phyloP scores from a whole-genome alignment of 2,797 vertebrate genomes.

The Hoplostethus atlanticus region DNA sequence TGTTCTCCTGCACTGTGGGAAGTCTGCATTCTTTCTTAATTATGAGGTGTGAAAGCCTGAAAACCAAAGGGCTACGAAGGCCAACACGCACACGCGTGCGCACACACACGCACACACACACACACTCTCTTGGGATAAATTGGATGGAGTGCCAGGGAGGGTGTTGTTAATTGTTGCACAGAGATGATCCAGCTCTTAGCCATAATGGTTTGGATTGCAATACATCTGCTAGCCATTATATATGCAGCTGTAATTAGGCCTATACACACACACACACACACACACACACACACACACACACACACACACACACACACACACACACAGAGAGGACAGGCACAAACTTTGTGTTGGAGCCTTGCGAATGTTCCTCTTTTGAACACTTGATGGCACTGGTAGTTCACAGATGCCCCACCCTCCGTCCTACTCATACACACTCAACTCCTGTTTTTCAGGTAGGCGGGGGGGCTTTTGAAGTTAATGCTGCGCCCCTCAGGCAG shows the following conservation, averaged over 20 bases:
- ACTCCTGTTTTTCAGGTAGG: constrained; percentile 61
- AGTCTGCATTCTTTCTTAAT: constrained; percentile 78
- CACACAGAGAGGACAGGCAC: constrained; percentile 27
- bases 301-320: constrained; percentile 33
- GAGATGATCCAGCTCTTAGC: constrained; percentile 61
- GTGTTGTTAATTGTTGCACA: constrained; percentile 54
- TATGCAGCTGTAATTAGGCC: constrained; percentile 61
- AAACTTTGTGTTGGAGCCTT: constrained; percentile 26
- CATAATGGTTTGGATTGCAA: constrained; percentile 49
- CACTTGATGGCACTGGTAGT: constrained; percentile 76
- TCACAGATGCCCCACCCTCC: constrained; percentile 52
- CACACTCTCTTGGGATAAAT: constrained; percentile 35
- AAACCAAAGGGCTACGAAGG: constrained; percentile 68
- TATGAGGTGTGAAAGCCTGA: constrained; percentile 82
- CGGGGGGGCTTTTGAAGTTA: constrained; percentile 72
- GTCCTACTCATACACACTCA: constrained; percentile 41
- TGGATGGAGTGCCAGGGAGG: constrained; percentile 48
- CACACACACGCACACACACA: constrained; percentile 17
- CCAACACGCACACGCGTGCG: constrained; percentile 45
- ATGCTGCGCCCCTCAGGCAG: constrained; percentile 66
- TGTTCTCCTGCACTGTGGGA: constrained; percentile 70
- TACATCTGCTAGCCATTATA: constrained; percentile 80
- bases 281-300: constrained; percentile 26
- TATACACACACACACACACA: constrained; percentile 24
- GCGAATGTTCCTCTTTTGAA: constrained; percentile 48